Evolutionary conservation across 2,113 vertebrate genomes (phyloP), one percentile per base, ranked within the genome.

Genomic region (Larimichthys polyactis): DNA sequence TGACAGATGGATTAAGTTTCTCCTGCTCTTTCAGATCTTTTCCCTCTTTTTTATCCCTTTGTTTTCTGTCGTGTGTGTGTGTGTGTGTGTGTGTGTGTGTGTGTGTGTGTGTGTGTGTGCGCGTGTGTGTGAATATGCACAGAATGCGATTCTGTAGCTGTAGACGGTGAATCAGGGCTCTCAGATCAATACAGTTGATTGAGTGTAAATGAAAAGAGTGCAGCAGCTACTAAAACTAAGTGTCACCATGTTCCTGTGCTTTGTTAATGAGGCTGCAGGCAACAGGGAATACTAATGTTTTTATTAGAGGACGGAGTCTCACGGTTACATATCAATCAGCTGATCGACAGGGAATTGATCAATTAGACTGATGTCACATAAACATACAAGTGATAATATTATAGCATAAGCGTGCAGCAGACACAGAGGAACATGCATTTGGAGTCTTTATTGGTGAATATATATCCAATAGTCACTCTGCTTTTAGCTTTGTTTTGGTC

Each of bases 151-250:
- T 57, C 69, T 75, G 78, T 49, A 71, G 14, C 46, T 4, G 68
- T 54, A 36, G 59, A 83, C 64, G 79, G 51, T 55, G 68, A 85
- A 71, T 77, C 67, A 11, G 1, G 22, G 57, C 20, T 51, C 46
- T 48, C 58, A 10, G 52, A 90, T 92, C 91, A 89, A 92, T 92
- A 81, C 77, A 69, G 71, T 55, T 74, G 87, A 90, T 92, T 86
- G 91, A 90, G 83, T 91, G 88, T 51, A 36, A 89, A 90, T 90
- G 79, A 92, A 91, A 87, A 87, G 78, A 85, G 85, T 72, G 63
- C 82, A 78, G 81, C 46, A 55, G 82, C 46, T 27, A 75, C 68
- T 79, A 79, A 78, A 87, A 81, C 62, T 43, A 0, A 17, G 80
- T 43, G 76, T 88, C 70, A 55, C 79, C 48, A 9, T 75, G 70